These are phyloP conservation scores for Polydrusus cervinus DNA, from an alignment of 2,888 invertebrate genomes.

Conservation along the genomic window DNA sequence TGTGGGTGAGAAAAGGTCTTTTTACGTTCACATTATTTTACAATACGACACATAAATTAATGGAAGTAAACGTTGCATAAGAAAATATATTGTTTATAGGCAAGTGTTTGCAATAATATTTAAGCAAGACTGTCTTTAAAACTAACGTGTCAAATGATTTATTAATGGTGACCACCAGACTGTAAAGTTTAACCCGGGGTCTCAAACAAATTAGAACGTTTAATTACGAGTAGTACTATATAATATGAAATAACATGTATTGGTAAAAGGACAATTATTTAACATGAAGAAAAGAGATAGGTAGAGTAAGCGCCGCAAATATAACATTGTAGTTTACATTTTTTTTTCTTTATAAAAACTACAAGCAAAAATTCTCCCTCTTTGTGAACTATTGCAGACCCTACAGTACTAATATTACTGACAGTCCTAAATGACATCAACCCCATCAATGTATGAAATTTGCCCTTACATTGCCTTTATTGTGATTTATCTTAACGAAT, in stretches of 20 bases:
- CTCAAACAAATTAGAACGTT: neutral
- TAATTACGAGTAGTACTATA: neutral
- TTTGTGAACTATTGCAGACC: too few relatives aligned
- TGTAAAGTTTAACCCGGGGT: constrained; percentile 20
- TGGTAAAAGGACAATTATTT: neutral
- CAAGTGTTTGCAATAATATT: constrained; percentile 32
- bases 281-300: neutral
- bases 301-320: too few relatives aligned
- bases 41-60: constrained; percentile 23
- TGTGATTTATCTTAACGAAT: too few relatives aligned
- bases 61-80: constrained; percentile 27
- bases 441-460: too few relatives aligned
- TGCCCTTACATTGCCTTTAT: too few relatives aligned
- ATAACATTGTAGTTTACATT: too few relatives aligned
- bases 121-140: constrained; percentile 27
- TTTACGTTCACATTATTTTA: constrained; percentile 27
- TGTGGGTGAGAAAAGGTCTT: constrained; percentile 37
- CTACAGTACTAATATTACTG: too few relatives aligned
- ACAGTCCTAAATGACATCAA: too few relatives aligned
- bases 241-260: neutral
- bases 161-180: constrained; percentile 25
- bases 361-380: too few relatives aligned
- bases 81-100: constrained; percentile 29
- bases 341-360: too few relatives aligned
- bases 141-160: constrained; percentile 28